Percentiles rank a stretch among this genome's conserved stretches.
These are phyloP conservation scores for Muscicapa adusta DNA, from an alignment of 2,113 vertebrate species.

Conservation along the genomic window DNA sequence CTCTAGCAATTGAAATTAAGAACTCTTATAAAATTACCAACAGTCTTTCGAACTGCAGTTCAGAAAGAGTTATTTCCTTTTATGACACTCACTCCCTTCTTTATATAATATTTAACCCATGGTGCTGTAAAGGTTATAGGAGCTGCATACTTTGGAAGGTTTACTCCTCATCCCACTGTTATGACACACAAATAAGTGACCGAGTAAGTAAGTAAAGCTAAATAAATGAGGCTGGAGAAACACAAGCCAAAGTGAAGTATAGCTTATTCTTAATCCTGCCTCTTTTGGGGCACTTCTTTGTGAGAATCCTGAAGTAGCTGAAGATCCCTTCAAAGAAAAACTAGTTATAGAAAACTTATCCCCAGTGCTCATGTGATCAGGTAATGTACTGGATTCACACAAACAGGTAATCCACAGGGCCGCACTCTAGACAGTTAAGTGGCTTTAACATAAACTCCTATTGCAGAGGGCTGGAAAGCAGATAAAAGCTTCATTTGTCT, in stretches of 20 bases:
- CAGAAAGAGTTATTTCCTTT: constrained; percentile 31
- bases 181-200: constrained; percentile 6
- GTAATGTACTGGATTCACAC: constrained; percentile 64
- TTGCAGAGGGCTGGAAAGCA: constrained; percentile 30
- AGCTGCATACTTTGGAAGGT: constrained; percentile 12
- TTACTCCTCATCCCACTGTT: not conserved
- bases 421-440: constrained; percentile 67
- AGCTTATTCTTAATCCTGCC: constrained; percentile 56
- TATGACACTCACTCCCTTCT: constrained; percentile 32
- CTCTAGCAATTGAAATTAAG: constrained; percentile 5
- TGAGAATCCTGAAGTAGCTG: constrained; percentile 33
- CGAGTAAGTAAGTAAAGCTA: constrained; percentile 8
- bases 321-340: constrained; percentile 60
- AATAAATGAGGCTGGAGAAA: constrained; percentile 25
- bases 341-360: constrained; percentile 32
- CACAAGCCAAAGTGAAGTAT: not conserved
- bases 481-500: constrained; percentile 78
- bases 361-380: constrained; percentile 4
- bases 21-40: constrained; percentile 4
- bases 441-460: constrained; percentile 73
- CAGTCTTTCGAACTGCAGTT: not conserved
- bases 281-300: constrained; percentile 33
- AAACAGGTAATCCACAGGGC: constrained; percentile 68
- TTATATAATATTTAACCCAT: constrained; percentile 10
- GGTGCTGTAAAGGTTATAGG: not conserved